Base-by-base conservation (phyloP, 2,888 invertebrate species). In the Drosophila mimetica region DNA sequence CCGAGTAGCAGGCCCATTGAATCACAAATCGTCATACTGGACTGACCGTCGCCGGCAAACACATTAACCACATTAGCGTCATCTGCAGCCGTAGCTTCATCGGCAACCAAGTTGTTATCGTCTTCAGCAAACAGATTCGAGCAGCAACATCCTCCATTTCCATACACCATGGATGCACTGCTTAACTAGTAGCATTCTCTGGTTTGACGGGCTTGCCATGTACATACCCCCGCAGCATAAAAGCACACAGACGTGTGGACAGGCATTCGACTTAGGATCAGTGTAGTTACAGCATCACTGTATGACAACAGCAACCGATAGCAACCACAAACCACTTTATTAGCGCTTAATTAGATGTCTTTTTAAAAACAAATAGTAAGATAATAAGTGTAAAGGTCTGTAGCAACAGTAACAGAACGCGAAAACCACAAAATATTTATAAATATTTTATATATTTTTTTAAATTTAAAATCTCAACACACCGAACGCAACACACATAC, bases 11-110 rank as follows among this genome's bases (percentile, higher is more conserved):
- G 90, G 87, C 88, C 93, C 77, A 93, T 93, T 84, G 93, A 94
- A 91, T 93, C 94, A 91, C 94, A 95, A 92, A 95, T 95, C 89
- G 95, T 95, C 88, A 94, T 94, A 93, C 93, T 95, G 90, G 95
- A 95, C 94, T 95, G 95, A 95, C 94, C 93, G 87, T 87, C 90
- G 89, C 86, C 91, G 78, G 84, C 90, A 70, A 79, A 79, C 71
- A 84, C 72, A 74, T 57, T 72, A 67, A 73, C 73, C 66, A 69
- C 74, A 75, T 70, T 67, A 51, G 51, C 72, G 74, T 57, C 71
- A 75, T 70, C 69, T 47, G 47, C 75, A 73, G 66, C 74, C 51
- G 34, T 34, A 34, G 54, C 70, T 60, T 48, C 66, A 64, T 47
- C 76, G 63, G 59, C 75, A 71, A 69, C 74, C 52, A 78, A 84